A percentile compares a stretch with the other conserved stretches of the same genome.
Evolutionary conservation across 2,113 vertebrate genomes (phyloP).

Genomic region (Marmota flaviventris): DNA sequence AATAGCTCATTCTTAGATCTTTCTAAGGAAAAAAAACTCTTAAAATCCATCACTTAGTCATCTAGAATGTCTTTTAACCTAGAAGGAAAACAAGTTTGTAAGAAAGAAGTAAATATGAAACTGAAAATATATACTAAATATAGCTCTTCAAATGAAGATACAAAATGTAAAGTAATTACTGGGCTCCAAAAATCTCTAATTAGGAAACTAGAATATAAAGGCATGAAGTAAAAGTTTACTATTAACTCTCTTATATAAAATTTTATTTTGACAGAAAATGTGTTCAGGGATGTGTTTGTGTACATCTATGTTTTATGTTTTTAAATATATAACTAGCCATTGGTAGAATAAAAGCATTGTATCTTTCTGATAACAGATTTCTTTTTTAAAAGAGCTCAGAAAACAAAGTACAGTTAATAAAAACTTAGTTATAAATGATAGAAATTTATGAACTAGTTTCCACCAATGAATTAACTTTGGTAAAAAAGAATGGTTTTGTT

Average conservation of each 20-base stretch:
- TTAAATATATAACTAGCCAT: background rate
- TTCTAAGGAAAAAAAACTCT: background rate
- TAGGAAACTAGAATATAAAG: background rate
- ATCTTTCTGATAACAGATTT: background rate
- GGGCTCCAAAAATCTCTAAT: background rate
- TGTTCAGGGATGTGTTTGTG: background rate
- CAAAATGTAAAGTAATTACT: background rate
- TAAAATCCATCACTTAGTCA: background rate
- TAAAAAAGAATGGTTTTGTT: background rate
- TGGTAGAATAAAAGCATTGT: background rate
- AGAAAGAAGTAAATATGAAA: background rate
- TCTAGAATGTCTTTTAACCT: background rate
- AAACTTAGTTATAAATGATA: background rate
- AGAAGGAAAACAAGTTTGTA: background rate
- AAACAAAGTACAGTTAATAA: background rate
- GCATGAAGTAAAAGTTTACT: background rate
- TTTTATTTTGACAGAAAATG: constrained; percentile 5
- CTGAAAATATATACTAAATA: background rate
- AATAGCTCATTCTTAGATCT: background rate
- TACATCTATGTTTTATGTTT: background rate
- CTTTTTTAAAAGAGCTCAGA: background rate
- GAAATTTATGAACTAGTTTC: background rate
- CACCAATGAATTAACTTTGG: background rate
- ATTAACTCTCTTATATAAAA: background rate
- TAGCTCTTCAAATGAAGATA: background rate